Percentiles rank a stretch among this genome's conserved stretches.
Conservation (phyloP, 1,140 invertebrate species). For the Chrysoperla carnea region DNA sequence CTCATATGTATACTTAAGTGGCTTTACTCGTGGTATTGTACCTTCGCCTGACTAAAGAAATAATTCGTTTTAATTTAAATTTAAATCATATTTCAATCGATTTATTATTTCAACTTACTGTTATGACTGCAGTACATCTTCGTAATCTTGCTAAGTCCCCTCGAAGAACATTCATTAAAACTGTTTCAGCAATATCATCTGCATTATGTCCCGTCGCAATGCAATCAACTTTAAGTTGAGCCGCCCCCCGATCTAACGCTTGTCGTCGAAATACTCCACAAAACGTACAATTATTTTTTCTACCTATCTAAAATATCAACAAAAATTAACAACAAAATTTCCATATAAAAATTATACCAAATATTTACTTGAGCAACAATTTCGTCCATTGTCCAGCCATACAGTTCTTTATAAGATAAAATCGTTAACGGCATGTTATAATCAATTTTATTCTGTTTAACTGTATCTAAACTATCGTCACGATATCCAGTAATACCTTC, state of each 20-base stretch:
- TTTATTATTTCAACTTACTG: constrained; percentile 33
- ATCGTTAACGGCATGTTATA: constrained; percentile 91
- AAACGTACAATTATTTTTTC: constrained; percentile 98
- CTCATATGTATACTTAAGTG: constrained; percentile 97
- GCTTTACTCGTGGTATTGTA: constrained; percentile 84
- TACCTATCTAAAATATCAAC: constrained; percentile 52
- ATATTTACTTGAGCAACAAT: constrained; percentile 67
- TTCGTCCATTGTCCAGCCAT: constrained; percentile 99
- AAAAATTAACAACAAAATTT: constrained; percentile 2
- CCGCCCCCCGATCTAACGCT: constrained; percentile 87
- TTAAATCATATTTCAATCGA: constrained; percentile 4
- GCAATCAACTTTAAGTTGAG: constrained; percentile 71
- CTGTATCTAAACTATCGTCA: constrained; percentile 95
- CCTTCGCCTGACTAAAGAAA: constrained; percentile 49
- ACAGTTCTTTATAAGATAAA: constrained; percentile 93
- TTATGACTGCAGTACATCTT: constrained; percentile 77
- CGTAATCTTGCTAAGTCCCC: constrained; percentile 90
- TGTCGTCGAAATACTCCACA: constrained; percentile 95
- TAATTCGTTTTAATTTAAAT: constrained; percentile 8
- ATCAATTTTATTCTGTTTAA: constrained; percentile 84
- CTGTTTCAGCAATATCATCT: constrained; percentile 98
- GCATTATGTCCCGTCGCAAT: constrained; percentile 99
- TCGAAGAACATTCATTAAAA: constrained; percentile 93
- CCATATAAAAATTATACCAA: neutral
- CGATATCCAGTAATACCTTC: constrained; percentile 96